phyloP scores from a whole-genome alignment of 2,888 invertebrate genomes.

The Amiota minor region DNA sequence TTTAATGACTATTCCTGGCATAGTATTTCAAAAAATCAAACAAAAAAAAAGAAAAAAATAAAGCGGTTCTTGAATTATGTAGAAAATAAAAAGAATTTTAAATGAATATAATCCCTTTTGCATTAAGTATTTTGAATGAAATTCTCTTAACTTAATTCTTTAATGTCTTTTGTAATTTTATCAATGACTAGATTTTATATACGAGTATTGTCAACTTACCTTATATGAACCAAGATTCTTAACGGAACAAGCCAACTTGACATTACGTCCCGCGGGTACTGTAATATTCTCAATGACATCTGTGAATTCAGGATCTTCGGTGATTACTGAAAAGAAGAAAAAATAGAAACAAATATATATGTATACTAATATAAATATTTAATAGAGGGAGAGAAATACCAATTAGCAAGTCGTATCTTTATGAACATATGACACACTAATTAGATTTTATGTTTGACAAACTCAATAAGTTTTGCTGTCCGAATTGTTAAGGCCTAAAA shows the following conservation, averaged over 20 bases:
- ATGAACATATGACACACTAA: slow-evolving; percentile 8
- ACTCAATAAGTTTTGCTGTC: slow-evolving; percentile 8
- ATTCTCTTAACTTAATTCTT: too few species aligned
- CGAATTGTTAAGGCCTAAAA: background rate
- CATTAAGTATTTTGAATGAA: background rate
- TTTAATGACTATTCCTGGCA: too few species aligned
- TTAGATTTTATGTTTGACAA: background rate
- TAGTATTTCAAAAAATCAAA: too few species aligned
- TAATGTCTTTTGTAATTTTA: background rate
- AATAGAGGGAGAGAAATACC: slow-evolving; percentile 19
- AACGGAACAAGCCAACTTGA: slow-evolving; percentile 74
- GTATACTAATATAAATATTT: slow-evolving; percentile 36
- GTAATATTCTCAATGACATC: slow-evolving; percentile 93
- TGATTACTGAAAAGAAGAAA: slow-evolving; percentile 79
- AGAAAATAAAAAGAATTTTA: too few species aligned
- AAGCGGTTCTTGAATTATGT: too few species aligned
- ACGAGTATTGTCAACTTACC: slow-evolving; percentile 58
- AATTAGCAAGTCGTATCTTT: slow-evolving; percentile 15
- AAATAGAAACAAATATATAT: slow-evolving; percentile 38
- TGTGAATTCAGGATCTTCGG: slow-evolving; percentile 91
- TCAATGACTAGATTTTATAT: background rate
- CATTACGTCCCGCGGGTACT: slow-evolving; percentile 78
- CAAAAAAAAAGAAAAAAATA: too few species aligned
- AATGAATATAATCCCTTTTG: background rate
- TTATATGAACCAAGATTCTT: slow-evolving; percentile 74